Base-by-base conservation (phyloP, 1,140 invertebrate species). In the Drosophila parabipectinata region DNA sequence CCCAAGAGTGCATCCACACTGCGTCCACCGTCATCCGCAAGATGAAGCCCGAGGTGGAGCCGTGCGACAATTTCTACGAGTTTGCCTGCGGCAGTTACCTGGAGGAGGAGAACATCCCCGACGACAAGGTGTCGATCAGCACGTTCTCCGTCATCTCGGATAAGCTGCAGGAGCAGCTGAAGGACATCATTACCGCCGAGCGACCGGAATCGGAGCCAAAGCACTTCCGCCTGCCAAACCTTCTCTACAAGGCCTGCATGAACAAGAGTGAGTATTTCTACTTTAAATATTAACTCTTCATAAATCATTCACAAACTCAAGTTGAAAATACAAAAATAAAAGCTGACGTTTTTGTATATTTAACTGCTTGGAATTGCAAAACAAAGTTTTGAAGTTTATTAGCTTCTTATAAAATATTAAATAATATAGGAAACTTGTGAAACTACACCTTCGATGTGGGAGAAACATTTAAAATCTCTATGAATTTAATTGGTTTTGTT, bases 61-160 rank as follows among this genome's bases (percentile, higher is more conserved):
- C 98, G 0, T 99, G 98, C 84, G 95, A 97, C 63, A 96, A 98
- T 90, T 99, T 98, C 92, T 98, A 98, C 90, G 79, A 87, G 68
- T 98, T 97, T 74, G 94, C 96, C 0, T 97, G 96, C 79, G 96
- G 97, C 4, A 94, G 93, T 3, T 97, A 96, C 91, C 90, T 96
- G 4, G 94, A 94, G 61, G 94, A 94, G 41, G 95, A 94, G 1
- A 93, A 94, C n/a, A 96, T 97, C 41, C 96, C 96, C 0, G 96
- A 97, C 64, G 96, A 97, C 80, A 96, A 96, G 91, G 94, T 95
- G 0, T 95, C 95, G 1, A 94, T 97, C 4, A 97, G 96, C 59
- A 95, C 95, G 0, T 97, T 97, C 92, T 96, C 95, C 24, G 93
- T 95, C 30, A 96, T 98, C 66, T 95, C 95, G 34, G 97, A 98